Evolutionary conservation across 2,113 vertebrate genomes (phyloP).

Genomic region (Sturnira hondurensis): DNA sequence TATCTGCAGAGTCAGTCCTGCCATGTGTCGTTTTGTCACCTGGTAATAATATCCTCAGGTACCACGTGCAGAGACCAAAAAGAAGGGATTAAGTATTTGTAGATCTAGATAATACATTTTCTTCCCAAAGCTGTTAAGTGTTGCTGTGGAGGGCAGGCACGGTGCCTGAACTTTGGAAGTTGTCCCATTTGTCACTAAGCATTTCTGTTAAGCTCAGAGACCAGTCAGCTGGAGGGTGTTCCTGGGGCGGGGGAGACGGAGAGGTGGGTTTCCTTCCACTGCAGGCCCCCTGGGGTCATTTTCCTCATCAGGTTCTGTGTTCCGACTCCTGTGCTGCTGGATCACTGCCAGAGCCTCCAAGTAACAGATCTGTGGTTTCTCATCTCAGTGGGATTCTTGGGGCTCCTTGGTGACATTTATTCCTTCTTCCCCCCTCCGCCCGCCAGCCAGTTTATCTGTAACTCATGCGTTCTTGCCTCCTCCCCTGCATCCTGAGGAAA

Average conservation of each 20-base stretch:
- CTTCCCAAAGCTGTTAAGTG: neutral
- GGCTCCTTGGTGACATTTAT: neutral
- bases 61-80: neutral
- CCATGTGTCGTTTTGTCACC: neutral
- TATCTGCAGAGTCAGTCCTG: neutral
- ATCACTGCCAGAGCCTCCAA: neutral
- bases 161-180: neutral
- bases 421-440: neutral
- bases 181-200: neutral
- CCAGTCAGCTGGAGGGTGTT: neutral
- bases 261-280: neutral
- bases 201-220: neutral
- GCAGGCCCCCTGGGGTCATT: neutral
- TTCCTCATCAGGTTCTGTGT: neutral
- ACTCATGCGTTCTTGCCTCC: neutral
- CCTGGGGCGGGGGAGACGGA: fast-evolving
- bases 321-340: neutral
- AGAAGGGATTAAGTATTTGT: neutral
- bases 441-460: neutral
- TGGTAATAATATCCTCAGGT: neutral
- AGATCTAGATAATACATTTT: neutral
- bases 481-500: neutral
- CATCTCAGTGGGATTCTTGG: neutral
- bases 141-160: neutral
- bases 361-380: neutral